Conservation (phyloP, 64 coral and sea anemone species). For the Montipora efflorescens region DNA sequence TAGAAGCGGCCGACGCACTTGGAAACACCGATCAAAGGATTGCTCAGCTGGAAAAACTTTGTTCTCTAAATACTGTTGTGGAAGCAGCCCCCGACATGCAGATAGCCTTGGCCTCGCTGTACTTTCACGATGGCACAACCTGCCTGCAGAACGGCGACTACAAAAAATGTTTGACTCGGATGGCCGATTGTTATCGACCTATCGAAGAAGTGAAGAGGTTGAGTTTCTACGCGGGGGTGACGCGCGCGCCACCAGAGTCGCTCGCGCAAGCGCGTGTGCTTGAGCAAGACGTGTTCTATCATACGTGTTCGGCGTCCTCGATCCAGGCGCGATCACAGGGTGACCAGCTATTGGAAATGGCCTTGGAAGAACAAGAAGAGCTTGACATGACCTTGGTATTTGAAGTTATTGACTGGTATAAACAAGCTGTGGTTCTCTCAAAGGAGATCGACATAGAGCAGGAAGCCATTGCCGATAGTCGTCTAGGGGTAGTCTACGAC, state of each 20-base stretch:
- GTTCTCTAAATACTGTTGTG: background rate
- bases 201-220: slow-evolving; percentile 82
- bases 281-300: slow-evolving; percentile 72
- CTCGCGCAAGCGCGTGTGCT: slow-evolving; percentile 37
- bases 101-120: slow-evolving; percentile 30
- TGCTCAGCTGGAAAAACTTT: slow-evolving; percentile 41
- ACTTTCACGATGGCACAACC: slow-evolving; percentile 72
- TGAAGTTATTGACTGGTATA: slow-evolving; percentile 91
- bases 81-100: slow-evolving; percentile 55
- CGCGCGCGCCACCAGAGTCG: background rate
- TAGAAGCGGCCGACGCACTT: slow-evolving; percentile 24
- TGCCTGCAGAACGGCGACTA: slow-evolving; percentile 74
- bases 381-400: slow-evolving; percentile 71
- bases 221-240: background rate
- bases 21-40: slow-evolving; percentile 58
- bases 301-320: slow-evolving; percentile 58
- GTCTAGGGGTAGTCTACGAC: slow-evolving; percentile 78
- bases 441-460: slow-evolving; percentile 79
- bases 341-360: slow-evolving; percentile 43
- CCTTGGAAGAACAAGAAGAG: slow-evolving; percentile 61
- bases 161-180: slow-evolving; percentile 69
- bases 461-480: slow-evolving; percentile 80
- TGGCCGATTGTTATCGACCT: slow-evolving; percentile 76
- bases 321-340: slow-evolving; percentile 76
- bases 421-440: slow-evolving; percentile 74